These are phyloP conservation scores for Paracentrotus lividus DNA, from an alignment of 53 echinoderm and acorn worm species.

Conservation along the genomic window DNA sequence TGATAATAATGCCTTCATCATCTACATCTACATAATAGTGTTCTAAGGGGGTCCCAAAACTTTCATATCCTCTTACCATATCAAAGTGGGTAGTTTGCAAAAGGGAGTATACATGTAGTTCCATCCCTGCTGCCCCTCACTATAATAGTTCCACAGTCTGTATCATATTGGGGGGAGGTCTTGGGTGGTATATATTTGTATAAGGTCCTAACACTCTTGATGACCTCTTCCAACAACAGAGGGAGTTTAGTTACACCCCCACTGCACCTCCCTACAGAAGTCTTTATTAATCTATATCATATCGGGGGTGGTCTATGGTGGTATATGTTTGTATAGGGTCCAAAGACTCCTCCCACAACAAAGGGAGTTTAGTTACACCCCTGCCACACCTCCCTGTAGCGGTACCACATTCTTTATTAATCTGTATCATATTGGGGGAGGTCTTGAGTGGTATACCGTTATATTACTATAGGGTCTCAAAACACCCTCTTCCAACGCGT, in stretches of 20 bases:
- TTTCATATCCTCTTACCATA: not conserved
- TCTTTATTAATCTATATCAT: not conserved
- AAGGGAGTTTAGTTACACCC: not conserved
- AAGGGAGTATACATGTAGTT: not conserved
- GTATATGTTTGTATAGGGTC: constrained; percentile 24
- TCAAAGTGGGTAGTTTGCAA: too few relatives aligned
- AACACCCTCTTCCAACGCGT: too few relatives aligned
- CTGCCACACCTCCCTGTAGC: constrained; percentile 44
- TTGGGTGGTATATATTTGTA: constrained; percentile 12
- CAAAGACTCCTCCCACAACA: constrained; percentile 25
- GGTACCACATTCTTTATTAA: too few relatives aligned
- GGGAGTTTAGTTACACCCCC: not conserved
- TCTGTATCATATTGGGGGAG: too few relatives aligned
- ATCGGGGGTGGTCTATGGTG: constrained; percentile 40
- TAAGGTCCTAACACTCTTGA: constrained; percentile 8
- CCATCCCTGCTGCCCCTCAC: not conserved
- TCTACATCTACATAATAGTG: too few relatives aligned
- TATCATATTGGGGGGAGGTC: constrained; percentile 37
- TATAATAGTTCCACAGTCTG: not conserved
- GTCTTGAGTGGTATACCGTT: too few relatives aligned
- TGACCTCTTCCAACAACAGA: constrained; percentile 6
- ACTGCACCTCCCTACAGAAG: constrained; percentile 6
- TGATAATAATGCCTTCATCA: too few relatives aligned
- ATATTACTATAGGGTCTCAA: too few relatives aligned
- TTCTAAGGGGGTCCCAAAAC: too few relatives aligned